Evolutionary conservation across 2,113 vertebrate species (phyloP).

Genomic region (Anolis carolinensis): DNA sequence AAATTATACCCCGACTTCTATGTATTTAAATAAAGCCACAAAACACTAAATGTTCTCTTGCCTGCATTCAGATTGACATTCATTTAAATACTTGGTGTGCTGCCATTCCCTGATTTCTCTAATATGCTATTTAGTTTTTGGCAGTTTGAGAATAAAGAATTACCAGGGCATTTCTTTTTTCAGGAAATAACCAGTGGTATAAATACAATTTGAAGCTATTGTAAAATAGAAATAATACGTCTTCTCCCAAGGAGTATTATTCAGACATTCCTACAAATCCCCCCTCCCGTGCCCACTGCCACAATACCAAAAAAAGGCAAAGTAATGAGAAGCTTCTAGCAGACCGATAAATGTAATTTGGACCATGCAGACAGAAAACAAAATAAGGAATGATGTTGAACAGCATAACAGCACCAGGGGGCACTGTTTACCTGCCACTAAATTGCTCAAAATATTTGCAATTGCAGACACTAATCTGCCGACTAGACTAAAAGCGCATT

Average conservation of each 20-base stretch:
- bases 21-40: not conserved
- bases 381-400: not conserved
- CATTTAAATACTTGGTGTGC: not conserved
- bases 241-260: not conserved
- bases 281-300: too few species aligned
- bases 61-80: not conserved
- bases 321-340: constrained; percentile 30
- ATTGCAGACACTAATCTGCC: not conserved
- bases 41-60: not conserved
- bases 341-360: constrained; percentile 35
- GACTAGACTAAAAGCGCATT: not conserved
- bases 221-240: accelerated
- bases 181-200: not conserved
- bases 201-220: not conserved
- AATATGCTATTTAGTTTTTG: accelerated
- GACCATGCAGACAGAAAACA: not conserved
- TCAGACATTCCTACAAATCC: constrained; percentile 6
- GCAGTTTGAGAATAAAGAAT: accelerated
- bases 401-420: constrained; percentile 58
- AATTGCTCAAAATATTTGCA: not conserved
- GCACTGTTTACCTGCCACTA: constrained; percentile 56
- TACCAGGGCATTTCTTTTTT: not conserved
- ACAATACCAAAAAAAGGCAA: constrained; percentile 30
- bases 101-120: not conserved
- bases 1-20: not conserved